These are phyloP conservation scores for Sialia sialis DNA, from an alignment of 2,113 vertebrate species.

Conservation along the genomic window DNA sequence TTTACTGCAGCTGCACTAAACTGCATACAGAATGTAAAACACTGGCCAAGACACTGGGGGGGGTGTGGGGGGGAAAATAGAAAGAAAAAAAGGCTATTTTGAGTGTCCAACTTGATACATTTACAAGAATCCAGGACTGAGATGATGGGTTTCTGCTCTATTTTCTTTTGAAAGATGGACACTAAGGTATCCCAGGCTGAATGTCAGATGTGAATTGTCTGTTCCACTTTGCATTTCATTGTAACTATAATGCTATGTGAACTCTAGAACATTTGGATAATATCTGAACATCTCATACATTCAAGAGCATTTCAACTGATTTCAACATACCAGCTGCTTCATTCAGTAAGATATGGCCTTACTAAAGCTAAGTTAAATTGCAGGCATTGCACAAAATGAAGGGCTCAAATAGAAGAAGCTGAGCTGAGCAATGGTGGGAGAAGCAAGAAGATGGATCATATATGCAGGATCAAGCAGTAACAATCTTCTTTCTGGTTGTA, in stretches of 20 bases:
- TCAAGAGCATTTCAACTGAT: not conserved
- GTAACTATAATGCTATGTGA: not conserved
- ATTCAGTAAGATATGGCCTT: not conserved
- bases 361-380: not conserved
- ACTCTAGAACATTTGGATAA: not conserved
- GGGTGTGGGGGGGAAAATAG: not conserved
- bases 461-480: not conserved
- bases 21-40: not conserved
- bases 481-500: not conserved
- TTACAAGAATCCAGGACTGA: not conserved
- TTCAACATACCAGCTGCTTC: not conserved
- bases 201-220: not conserved
- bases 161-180: not conserved
- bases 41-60: not conserved
- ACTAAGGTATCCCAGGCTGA: not conserved
- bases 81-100: not conserved
- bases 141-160: not conserved
- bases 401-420: not conserved
- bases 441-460: not conserved
- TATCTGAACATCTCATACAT: not conserved
- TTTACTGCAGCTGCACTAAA: slow-evolving; percentile 49
- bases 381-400: not conserved
- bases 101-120: not conserved
- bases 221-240: not conserved
- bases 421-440: not conserved